A percentile compares a stretch with the other conserved stretches of the same genome.
Evolutionary conservation across 1,140 invertebrate genomes (phyloP).

Genomic region (Meloidogyne floridensis): DNA sequence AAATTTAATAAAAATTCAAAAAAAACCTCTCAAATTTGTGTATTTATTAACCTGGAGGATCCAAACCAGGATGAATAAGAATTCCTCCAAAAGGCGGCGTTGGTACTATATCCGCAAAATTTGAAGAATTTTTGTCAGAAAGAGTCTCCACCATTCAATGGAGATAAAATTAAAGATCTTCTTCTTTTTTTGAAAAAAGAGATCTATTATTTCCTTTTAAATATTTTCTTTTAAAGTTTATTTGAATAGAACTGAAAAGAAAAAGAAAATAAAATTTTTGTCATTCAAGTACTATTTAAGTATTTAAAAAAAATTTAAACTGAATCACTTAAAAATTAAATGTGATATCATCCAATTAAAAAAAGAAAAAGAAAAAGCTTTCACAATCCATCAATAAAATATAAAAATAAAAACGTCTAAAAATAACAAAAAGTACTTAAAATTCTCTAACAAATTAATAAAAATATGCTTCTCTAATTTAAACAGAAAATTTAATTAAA

Average conservation of each 20-base stretch:
- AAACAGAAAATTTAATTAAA: not conserved
- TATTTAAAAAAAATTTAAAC: not conserved
- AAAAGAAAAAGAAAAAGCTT: not conserved
- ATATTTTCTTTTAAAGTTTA: not conserved
- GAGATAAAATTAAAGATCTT: not conserved
- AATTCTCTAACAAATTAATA: not conserved
- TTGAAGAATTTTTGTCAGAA: slow-evolving; percentile 6
- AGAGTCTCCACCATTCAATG: slow-evolving; percentile 5
- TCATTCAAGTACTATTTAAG: not conserved
- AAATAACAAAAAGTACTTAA: not conserved
- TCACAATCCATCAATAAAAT: not conserved
- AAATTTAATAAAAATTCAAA: not conserved
- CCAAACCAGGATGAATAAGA: slow-evolving; percentile 39
- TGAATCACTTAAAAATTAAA: slow-evolving; percentile 1
- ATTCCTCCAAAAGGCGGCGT: slow-evolving; percentile 5
- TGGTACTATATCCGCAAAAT: not conserved
- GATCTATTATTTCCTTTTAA: not conserved
- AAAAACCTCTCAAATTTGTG: not conserved
- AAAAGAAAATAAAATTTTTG: not conserved
- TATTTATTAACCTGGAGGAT: slow-evolving; percentile 30
- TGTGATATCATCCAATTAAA: not conserved
- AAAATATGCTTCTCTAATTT: not conserved
- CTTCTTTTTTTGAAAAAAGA: not conserved
- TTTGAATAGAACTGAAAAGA: slow-evolving; percentile 1
- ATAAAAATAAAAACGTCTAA: not conserved